Evolutionary conservation across 2,113 vertebrate genomes (phyloP).

Genomic region (Mastomys coucha): DNA sequence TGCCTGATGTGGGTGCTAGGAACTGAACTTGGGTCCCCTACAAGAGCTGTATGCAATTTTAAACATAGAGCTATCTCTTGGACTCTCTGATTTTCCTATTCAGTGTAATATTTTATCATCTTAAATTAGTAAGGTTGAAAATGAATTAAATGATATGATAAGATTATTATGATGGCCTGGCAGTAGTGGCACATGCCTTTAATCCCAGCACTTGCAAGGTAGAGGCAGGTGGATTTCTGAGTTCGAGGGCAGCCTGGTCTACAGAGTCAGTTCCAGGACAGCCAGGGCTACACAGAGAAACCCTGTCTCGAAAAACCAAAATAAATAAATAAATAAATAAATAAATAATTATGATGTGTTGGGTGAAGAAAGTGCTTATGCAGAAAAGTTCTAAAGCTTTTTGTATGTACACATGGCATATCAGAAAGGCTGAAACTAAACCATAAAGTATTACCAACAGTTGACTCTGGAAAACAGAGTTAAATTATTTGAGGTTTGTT

Average conservation of each 20-base stretch:
- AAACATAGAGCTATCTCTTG: background rate
- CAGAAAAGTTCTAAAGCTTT: slow-evolving; percentile 20
- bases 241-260: no score
- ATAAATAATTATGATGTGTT: slow-evolving; percentile 19
- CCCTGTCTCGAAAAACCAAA: no score
- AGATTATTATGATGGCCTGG: background rate
- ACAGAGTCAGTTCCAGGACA: no score
- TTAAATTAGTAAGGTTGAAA: slow-evolving; percentile 56
- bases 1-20: background rate
- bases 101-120: slow-evolving; percentile 30
- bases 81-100: slow-evolving; percentile 31
- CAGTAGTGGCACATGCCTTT: no score
- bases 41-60: background rate
- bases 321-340: no score
- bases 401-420: background rate
- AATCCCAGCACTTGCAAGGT: no score
- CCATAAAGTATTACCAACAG: background rate
- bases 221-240: no score
- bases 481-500: slow-evolving; percentile 10
- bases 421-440: slow-evolving; percentile 20
- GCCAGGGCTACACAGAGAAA: no score
- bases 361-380: background rate
- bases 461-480: slow-evolving; percentile 26
- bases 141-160: slow-evolving; percentile 20
- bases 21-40: background rate